phyloP scores from a whole-genome alignment of 64 coral and sea anemone species.

The Montipora foliosa region DNA sequence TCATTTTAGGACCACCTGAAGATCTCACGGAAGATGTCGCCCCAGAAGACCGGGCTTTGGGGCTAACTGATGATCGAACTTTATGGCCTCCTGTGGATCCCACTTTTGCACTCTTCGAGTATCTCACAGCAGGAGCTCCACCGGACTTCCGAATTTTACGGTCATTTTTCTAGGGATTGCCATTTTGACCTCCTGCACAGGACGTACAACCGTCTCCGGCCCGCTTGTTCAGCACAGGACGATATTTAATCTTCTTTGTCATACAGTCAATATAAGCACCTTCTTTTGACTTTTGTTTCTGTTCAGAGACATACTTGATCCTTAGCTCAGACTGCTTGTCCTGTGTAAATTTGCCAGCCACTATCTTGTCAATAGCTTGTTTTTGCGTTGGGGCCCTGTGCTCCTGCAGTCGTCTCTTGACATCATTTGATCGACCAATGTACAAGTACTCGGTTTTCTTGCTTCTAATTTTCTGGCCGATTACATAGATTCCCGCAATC shows the following conservation, averaged over 20 bases:
- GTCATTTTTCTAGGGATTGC: too few relatives aligned
- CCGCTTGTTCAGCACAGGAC: neutral
- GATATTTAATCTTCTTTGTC: neutral
- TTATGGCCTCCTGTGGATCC: too few relatives aligned
- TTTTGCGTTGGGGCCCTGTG: neutral
- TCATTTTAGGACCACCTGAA: too few relatives aligned
- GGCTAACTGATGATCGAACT: too few relatives aligned
- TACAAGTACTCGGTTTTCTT: conserved; percentile 9
- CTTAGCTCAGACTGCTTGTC: neutral
- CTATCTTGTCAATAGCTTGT: neutral
- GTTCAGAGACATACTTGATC: neutral
- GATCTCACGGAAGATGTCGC: too few relatives aligned
- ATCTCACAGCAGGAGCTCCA: too few relatives aligned
- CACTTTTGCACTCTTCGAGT: too few relatives aligned
- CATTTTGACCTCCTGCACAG: neutral
- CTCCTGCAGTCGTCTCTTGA: conserved; percentile 10
- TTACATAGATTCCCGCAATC: conserved; percentile 7
- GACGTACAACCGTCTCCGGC: too few relatives aligned
- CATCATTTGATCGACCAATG: neutral
- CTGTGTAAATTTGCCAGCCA: neutral
- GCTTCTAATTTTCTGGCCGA: neutral
- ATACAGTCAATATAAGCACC: neutral
- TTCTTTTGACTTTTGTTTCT: too few relatives aligned
- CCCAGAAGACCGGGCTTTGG: too few relatives aligned
- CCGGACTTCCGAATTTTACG: too few relatives aligned